Evolutionary conservation across 1,140 invertebrate genomes (phyloP).

Genomic region (Drosophila obscura): DNA sequence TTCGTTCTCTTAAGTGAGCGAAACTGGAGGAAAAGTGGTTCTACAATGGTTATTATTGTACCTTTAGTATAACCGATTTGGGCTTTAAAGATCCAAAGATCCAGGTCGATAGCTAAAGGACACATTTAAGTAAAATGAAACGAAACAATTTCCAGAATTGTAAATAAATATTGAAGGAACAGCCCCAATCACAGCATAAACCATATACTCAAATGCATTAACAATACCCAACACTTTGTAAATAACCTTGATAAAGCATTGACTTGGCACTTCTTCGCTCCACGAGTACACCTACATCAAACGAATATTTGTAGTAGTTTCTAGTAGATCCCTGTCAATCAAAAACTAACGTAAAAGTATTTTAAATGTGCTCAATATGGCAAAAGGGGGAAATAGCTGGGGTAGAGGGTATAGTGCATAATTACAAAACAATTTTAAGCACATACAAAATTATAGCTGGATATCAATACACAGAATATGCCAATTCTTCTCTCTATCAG

Average conservation of each 20-base stretch:
- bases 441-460: slow-evolving; percentile 19
- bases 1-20: not conserved
- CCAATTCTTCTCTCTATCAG: slow-evolving; percentile 51
- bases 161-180: slow-evolving; percentile 38
- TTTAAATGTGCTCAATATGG: slow-evolving; percentile 75
- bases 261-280: slow-evolving; percentile 68
- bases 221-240: slow-evolving; percentile 57
- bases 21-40: too few species aligned
- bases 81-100: not conserved
- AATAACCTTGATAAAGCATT: slow-evolving; percentile 66
- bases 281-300: slow-evolving; percentile 52
- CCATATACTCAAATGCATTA: not conserved
- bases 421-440: slow-evolving; percentile 47
- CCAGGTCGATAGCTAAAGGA: slow-evolving; percentile 4
- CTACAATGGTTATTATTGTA: too few species aligned
- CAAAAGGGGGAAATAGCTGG: slow-evolving; percentile 18
- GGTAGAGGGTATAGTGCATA: slow-evolving; percentile 10
- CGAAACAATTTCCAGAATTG: slow-evolving; percentile 24
- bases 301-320: slow-evolving; percentile 60
- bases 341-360: slow-evolving; percentile 66
- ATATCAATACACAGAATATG: slow-evolving; percentile 5
- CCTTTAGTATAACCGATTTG: not conserved
- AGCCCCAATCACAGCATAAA: not conserved
- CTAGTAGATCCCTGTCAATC: slow-evolving; percentile 65
- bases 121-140: slow-evolving; percentile 15